Percentiles rank a stretch among this genome's conserved stretches.
These are phyloP conservation scores for Oscheius sp. DNA, from an alignment of 2,888 invertebrate species.

Conservation along the genomic window DNA sequence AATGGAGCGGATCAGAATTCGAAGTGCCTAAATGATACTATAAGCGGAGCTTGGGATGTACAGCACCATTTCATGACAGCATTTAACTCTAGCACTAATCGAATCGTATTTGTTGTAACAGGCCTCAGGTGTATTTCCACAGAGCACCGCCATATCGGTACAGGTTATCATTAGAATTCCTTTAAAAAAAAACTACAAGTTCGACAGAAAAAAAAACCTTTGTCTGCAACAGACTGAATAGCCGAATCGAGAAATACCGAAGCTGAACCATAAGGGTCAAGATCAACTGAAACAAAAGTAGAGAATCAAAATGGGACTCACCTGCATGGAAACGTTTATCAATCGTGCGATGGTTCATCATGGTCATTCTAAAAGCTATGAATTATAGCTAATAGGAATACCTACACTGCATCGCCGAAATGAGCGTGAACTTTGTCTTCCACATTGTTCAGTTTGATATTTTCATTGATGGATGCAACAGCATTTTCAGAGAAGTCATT, in stretches of 20 bases:
- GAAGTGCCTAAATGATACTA: conserved; percentile 80
- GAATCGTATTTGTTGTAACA: conserved; percentile 93
- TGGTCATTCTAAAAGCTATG: conserved; percentile 80
- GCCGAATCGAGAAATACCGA: conserved; percentile 90
- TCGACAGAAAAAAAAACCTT: conserved; percentile 62
- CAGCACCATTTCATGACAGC: conserved; percentile 92
- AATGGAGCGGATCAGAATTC: conserved; percentile 90
- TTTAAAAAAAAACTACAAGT: not conserved
- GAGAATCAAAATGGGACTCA: too few relatives aligned
- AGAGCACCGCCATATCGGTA: conserved; percentile 92
- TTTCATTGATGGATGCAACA: conserved; percentile 86
- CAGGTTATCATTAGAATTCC: conserved; percentile 93
- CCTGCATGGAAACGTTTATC: conserved; percentile 83
- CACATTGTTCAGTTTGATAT: conserved; percentile 84
- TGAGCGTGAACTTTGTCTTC: conserved; percentile 82
- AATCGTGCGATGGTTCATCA: conserved; percentile 83
- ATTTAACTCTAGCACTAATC: conserved; percentile 85
- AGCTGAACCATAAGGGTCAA: conserved; percentile 98
- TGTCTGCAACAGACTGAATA: conserved; percentile 78
- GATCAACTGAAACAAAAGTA: conserved; percentile 79
- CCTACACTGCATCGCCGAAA: conserved; percentile 88
- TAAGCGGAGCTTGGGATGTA: too few relatives aligned
- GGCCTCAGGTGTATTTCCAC: conserved; percentile 93
- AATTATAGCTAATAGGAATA: not conserved
- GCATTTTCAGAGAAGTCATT: conserved; percentile 84